phyloP scores from a whole-genome alignment of 1,140 invertebrate species.

The Cephus cinctus region DNA sequence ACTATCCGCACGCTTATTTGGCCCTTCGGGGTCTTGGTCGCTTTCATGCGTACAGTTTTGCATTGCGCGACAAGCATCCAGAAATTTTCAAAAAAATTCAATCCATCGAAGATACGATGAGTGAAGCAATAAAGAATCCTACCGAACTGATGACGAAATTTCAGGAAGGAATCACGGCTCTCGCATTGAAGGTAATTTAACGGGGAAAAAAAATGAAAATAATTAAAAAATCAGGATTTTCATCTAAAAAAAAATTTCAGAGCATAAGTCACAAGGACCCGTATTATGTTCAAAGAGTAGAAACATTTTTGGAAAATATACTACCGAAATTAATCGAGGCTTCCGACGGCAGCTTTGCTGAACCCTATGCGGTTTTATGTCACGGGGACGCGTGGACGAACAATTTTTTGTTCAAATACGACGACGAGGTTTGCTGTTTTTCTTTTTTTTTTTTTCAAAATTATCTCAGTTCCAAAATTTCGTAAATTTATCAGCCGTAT shows the following conservation, averaged over 20 bases:
- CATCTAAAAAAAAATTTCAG: constrained; percentile 13
- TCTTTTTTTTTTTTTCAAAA: constrained; percentile 1
- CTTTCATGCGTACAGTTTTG: constrained; percentile 48
- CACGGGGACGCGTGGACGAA: constrained; percentile 45
- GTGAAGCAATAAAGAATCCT: neutral
- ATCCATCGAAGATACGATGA: constrained; percentile 14
- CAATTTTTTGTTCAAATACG: constrained; percentile 41
- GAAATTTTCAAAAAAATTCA: constrained; percentile 25
- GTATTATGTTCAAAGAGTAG: constrained; percentile 18
- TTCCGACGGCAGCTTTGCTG: constrained; percentile 17
- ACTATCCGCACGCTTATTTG: constrained; percentile 39
- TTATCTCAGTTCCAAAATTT: neutral
- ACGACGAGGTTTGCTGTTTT: constrained; percentile 19
- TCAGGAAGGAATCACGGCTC: too few species aligned
- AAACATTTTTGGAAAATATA: constrained; percentile 17
- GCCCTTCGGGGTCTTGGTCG: constrained; percentile 41
- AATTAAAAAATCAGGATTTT: constrained; percentile 4
- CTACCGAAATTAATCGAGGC: neutral
- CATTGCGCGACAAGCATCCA: constrained; percentile 34
- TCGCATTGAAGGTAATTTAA: too few species aligned
- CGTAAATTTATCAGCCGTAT: neutral
- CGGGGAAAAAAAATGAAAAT: constrained; percentile 5
- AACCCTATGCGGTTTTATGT: constrained; percentile 34
- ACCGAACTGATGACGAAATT: too few species aligned
- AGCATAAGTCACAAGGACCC: constrained; percentile 15